A percentile compares a stretch with the other conserved stretches of the same genome.
Evolutionary conservation across 2,113 vertebrate species (phyloP).

Genomic region (Phyllostomus discolor): DNA sequence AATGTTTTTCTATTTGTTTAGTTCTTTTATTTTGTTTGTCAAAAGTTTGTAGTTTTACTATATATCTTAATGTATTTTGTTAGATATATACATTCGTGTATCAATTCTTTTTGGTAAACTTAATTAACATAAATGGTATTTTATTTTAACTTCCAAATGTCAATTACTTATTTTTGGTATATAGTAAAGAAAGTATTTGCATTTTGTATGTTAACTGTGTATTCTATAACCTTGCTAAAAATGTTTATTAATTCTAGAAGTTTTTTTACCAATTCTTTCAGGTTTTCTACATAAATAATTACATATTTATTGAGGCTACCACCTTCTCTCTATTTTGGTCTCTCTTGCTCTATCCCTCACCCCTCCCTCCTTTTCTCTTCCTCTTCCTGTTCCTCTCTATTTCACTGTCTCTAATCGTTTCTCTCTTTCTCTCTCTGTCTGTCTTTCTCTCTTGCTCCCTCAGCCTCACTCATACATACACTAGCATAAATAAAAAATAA

Average conservation of each 20-base stretch:
- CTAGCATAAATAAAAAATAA: neutral
- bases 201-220: neutral
- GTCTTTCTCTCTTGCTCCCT: neutral
- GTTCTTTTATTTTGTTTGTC: neutral
- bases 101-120: neutral
- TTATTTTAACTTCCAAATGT: neutral
- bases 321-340: neutral
- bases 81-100: neutral
- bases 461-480: neutral
- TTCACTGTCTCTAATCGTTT: too few relatives aligned
- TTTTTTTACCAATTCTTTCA: neutral
- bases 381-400: neutral
- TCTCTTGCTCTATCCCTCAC: neutral
- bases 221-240: neutral
- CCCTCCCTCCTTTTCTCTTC: neutral
- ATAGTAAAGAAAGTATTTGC: neutral
- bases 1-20: neutral
- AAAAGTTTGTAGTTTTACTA: neutral
- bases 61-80: neutral
- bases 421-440: neutral
- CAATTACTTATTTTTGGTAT: neutral
- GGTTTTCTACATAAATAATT: neutral
- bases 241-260: neutral
- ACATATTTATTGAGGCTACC: neutral
- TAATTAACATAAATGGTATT: neutral